A percentile compares a stretch with the other conserved stretches of the same genome.
Evolutionary conservation across 2,797 vertebrate genomes (phyloP).

Genomic region (Artibeus lituratus): DNA sequence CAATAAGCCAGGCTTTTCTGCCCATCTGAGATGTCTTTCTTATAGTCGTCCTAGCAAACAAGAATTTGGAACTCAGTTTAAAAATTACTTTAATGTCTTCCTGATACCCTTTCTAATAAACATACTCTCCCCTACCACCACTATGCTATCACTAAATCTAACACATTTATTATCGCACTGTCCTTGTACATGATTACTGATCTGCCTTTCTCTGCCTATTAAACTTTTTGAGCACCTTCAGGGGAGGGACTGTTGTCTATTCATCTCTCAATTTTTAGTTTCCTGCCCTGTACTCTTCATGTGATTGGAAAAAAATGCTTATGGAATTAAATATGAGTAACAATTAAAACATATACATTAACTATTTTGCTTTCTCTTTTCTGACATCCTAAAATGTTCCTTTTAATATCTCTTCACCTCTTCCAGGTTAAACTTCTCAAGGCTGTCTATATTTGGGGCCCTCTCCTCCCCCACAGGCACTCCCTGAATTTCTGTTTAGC

Average conservation of each 20-base stretch:
- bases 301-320: background rate
- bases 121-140: background rate
- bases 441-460: background rate
- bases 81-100: background rate
- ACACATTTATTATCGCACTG: background rate
- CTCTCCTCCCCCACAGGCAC: background rate
- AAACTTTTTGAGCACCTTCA: background rate
- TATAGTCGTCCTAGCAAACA: background rate
- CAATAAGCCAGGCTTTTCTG: background rate
- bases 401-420: background rate
- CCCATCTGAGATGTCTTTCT: background rate
- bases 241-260: background rate
- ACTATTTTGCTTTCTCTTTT: background rate
- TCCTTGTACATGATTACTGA: background rate
- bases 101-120: background rate
- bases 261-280: conserved; percentile 2
- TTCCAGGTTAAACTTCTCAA: background rate
- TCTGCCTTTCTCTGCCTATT: background rate
- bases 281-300: background rate
- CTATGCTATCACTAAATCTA: background rate
- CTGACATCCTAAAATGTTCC: background rate
- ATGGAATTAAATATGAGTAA: background rate
- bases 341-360: background rate
- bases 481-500: background rate
- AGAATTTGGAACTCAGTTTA: conserved; percentile 3